Conservation (phyloP, 2,113 vertebrate species). For the Salminus brasiliensis region DNA sequence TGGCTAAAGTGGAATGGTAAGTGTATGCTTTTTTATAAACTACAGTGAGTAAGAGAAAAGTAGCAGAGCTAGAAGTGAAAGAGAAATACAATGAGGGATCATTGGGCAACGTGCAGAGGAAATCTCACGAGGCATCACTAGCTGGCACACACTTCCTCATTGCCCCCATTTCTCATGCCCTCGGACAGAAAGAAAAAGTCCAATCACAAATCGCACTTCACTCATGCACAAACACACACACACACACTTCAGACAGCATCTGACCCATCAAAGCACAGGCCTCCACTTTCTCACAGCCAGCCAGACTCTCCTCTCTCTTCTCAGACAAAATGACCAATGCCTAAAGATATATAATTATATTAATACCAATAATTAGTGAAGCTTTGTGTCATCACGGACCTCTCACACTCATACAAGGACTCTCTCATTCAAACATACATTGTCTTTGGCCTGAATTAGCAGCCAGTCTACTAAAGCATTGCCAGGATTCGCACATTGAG, state of each 20-base stretch:
- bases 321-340: conserved; percentile 17
- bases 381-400: neutral
- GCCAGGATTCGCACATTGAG: conserved; percentile 27
- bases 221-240: conserved; percentile 35
- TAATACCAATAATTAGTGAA: conserved; percentile 18
- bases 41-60: neutral
- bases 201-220: conserved; percentile 31
- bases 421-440: conserved; percentile 19
- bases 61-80: neutral
- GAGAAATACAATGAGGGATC: neutral
- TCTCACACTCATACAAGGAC: conserved; percentile 11
- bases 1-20: neutral
- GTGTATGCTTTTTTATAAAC: neutral
- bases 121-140: neutral
- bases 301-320: conserved; percentile 17
- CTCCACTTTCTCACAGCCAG: conserved; percentile 42
- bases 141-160: conserved; percentile 29
- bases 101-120: neutral
- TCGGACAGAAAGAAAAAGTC: conserved; percentile 21
- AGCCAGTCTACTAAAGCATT: conserved; percentile 30
- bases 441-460: conserved; percentile 27
- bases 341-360: conserved; percentile 36
- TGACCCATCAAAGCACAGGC: conserved; percentile 16
- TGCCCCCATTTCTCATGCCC: conserved; percentile 27
- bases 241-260: conserved; percentile 39